phyloP scores from a whole-genome alignment of 2,888 invertebrate genomes.

The Rambutsinella grinnellia region DNA sequence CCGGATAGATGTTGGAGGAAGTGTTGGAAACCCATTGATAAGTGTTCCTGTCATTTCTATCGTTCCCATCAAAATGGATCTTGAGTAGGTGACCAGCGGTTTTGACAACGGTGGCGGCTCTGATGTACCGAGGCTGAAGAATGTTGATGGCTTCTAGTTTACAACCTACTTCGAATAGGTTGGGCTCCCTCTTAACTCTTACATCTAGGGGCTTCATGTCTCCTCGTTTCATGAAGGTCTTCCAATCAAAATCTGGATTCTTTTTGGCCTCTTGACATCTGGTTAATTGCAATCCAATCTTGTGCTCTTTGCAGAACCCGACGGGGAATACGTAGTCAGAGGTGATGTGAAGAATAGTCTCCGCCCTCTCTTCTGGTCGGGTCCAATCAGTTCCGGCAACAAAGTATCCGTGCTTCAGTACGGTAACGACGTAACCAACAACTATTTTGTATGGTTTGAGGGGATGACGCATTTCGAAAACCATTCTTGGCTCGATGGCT shows the following conservation, averaged over 20 bases:
- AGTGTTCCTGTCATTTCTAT: not conserved
- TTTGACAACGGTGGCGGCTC: constrained; percentile 29
- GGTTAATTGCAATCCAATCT: not conserved
- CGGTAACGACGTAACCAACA: constrained; percentile 16
- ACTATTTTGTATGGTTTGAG: constrained; percentile 13
- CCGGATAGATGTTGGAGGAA: constrained; percentile 38
- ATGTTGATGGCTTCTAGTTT: constrained; percentile 38
- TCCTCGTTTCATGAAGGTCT: not conserved
- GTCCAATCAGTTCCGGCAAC: constrained; percentile 35
- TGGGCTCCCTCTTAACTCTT: not conserved
- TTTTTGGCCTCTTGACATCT: not conserved
- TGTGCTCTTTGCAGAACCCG: constrained; percentile 7
- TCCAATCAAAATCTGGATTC: not conserved
- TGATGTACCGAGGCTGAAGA: constrained; percentile 1
- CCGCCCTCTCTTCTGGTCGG: not conserved
- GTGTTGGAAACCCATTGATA: constrained; percentile 40
- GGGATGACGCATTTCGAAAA: constrained; percentile 49
- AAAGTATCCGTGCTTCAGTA: constrained; percentile 46
- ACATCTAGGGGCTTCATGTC: not conserved
- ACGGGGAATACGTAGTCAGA: constrained; percentile 16
- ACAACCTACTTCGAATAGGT: constrained; percentile 24
- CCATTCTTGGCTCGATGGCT: constrained; percentile 1
- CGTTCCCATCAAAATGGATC: constrained; percentile 28
- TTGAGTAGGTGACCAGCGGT: constrained; percentile 17
- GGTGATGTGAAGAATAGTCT: constrained; percentile 6